Base-by-base conservation (phyloP, 1,140 invertebrate species). In the Cyclina sinensis region DNA sequence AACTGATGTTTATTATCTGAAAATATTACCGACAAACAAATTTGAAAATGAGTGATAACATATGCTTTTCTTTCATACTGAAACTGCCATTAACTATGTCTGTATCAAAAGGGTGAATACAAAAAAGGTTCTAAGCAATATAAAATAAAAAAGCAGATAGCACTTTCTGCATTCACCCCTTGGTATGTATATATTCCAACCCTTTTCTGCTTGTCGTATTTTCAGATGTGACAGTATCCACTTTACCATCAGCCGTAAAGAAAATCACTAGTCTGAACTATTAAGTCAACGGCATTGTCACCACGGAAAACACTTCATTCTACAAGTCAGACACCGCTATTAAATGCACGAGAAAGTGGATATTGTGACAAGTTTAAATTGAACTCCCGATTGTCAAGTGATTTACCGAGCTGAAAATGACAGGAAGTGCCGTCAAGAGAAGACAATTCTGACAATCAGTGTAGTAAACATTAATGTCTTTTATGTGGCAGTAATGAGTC, bases 351-450 rank as follows among this genome's bases (percentile, higher is more conserved):
- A 51, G 74, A 78, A 51, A 51, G 46, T 51, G 48, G 27, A 54
- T 54, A 78, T 78, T 78, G 74, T 78, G 74, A 78, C 74, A 78
- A 78, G 46, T 78, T 78, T 78, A 78, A 78, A 78, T 78, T 78
- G 48, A 54, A 51, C 74, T 54, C 46, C 30, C 43, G 32, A 78
- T 48, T 51, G 74, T 51, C 74, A 78, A 78, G 74, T 78, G 74
- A 78, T 78, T 78, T 78, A 78, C 43, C 27, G 74, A 78, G 43
- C 74, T 78, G 74, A 57, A 78, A 78, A 78, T 48, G 74, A 78
- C 74, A 54, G 74, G 74, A 78, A 78, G 74, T 78, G 30, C 18
- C 27, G 74, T 78, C 74, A 78, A 78, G 74, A 54, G 48, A 51
- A 78, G 74, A 78, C 74, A 78, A 78, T 78, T 48, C n/a, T 35